These are phyloP conservation scores for Phorcus lineatus DNA, from an alignment of 2,888 invertebrate genomes.

Conservation along the genomic window DNA sequence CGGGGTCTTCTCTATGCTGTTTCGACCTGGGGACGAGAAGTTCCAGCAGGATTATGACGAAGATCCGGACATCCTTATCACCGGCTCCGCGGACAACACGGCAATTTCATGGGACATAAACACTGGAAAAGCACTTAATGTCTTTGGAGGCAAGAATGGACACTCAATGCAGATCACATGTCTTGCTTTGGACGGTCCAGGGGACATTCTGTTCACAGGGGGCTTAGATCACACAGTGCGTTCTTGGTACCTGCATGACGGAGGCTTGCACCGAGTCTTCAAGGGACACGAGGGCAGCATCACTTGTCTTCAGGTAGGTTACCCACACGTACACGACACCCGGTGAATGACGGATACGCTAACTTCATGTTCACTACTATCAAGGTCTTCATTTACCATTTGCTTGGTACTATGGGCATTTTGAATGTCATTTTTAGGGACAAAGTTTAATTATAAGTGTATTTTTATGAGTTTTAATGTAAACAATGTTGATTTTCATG, in stretches of 20 bases:
- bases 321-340: too few species aligned
- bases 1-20: neutral
- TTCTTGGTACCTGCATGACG: conserved; percentile 4
- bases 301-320: neutral
- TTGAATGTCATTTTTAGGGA: too few species aligned
- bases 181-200: neutral
- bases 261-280: neutral
- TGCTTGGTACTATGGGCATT: too few species aligned
- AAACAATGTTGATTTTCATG: too few species aligned
- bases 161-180: conserved; percentile 1
- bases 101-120: conserved; percentile 12
- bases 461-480: too few species aligned
- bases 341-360: neutral
- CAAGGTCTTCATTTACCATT: too few species aligned
- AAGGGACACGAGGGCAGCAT: conserved; percentile 11
- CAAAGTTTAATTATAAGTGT: too few species aligned
- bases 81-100: conserved; percentile 5
- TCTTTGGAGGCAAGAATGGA: conserved; percentile 7
- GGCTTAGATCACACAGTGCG: neutral
- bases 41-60: conserved; percentile 9
- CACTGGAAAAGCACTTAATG: neutral
- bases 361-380: neutral
- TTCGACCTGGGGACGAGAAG: neutral
- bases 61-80: conserved; percentile 3
- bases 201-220: conserved; percentile 12